Percentiles rank a stretch among this genome's conserved stretches.
Evolutionary conservation across 2,113 vertebrate genomes (phyloP).

Genomic region (Stomatorhinus ivindoensis): DNA sequence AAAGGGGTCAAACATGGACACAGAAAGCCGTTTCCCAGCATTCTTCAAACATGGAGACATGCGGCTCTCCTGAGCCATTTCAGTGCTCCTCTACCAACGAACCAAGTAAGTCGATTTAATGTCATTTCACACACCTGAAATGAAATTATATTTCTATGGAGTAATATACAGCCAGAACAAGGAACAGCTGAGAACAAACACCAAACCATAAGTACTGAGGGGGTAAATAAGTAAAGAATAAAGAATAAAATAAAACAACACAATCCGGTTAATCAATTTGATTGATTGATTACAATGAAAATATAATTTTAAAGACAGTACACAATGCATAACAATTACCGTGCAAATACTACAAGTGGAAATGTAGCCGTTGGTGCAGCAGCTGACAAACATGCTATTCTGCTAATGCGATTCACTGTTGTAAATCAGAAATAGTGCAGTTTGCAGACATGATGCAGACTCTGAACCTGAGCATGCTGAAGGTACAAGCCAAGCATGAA

Average conservation of each 20-base stretch:
- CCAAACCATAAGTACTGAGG: not conserved
- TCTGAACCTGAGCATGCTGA: not conserved
- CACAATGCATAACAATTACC: not conserved
- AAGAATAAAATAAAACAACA: not conserved
- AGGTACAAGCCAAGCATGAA: not conserved
- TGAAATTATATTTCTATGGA: not conserved
- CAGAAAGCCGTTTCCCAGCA: slow-evolving; percentile 31
- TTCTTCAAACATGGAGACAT: not conserved
- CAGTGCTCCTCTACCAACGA: too few species aligned
- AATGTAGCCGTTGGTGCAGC: not conserved
- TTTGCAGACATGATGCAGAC: not conserved
- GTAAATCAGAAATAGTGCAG: not conserved
- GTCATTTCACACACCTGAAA: not conserved
- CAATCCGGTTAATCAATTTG: not conserved
- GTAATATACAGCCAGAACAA: not conserved
- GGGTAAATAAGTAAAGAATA: not conserved
- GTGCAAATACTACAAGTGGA: not conserved
- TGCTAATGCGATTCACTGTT: not conserved
- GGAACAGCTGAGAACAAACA: not conserved
- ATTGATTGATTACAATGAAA: not conserved
- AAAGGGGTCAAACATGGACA: slow-evolving; percentile 17
- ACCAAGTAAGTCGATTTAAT: not conserved
- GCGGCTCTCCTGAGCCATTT: not conserved
- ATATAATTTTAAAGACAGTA: not conserved
- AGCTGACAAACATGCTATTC: not conserved